These are phyloP conservation scores for Edolisoma coerulescens DNA, from an alignment of 2,113 vertebrate species.

Conservation along the genomic window DNA sequence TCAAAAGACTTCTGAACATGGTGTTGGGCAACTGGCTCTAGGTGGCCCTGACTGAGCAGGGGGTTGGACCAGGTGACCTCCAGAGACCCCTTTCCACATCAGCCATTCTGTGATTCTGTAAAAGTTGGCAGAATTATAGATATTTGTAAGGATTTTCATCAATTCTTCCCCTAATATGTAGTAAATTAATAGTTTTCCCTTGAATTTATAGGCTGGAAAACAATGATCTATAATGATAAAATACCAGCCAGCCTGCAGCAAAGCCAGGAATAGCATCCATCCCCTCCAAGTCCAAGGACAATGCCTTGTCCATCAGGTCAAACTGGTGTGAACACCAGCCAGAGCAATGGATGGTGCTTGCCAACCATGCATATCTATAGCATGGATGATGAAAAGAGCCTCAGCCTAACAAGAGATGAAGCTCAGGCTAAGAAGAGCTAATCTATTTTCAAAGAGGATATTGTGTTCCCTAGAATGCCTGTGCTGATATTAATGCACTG, in stretches of 20 bases:
- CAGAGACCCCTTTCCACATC: not conserved
- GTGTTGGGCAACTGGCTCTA: not conserved
- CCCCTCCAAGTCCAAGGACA: not conserved
- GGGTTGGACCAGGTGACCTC: not conserved
- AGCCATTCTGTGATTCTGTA: not conserved
- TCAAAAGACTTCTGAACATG: not conserved
- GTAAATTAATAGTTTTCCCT: not conserved
- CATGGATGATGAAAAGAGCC: not conserved
- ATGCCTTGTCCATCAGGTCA: not conserved
- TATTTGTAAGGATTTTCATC: not conserved
- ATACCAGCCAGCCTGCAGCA: not conserved
- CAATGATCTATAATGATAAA: not conserved
- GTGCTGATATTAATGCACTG: not conserved
- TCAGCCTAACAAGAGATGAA: not conserved
- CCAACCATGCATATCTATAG: not conserved
- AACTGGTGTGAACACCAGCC: not conserved
- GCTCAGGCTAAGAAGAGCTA: not conserved
- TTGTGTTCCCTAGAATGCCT: not conserved
- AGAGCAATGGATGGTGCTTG: not conserved
- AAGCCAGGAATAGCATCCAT: not conserved
- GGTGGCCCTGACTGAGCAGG: accelerated
- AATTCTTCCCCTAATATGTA: not conserved
- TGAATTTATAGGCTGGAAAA: not conserved
- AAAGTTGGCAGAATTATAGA: not conserved
- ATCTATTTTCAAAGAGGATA: not conserved